Conservation (phyloP, 2,888 invertebrate genomes). For the Leucophora obtusa region DNA sequence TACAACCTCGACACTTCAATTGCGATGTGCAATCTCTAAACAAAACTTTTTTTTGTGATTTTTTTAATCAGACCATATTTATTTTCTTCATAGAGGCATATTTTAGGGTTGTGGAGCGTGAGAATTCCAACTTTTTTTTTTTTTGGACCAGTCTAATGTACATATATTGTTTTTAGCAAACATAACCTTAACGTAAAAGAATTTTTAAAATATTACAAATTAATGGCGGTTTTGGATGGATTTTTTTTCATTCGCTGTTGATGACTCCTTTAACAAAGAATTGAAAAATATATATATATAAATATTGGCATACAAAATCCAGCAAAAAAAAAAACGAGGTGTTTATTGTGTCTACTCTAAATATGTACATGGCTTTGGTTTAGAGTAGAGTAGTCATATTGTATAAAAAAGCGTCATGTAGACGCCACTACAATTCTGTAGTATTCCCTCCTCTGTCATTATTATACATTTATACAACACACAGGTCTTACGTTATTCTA, state of each 20-base stretch:
- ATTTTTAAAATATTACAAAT: neutral
- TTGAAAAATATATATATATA: neutral
- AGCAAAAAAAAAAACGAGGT: conserved; percentile 29
- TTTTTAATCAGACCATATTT: too few relatives aligned
- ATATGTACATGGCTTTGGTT: conserved; percentile 14
- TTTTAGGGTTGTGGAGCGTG: too few relatives aligned
- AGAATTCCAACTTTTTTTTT: too few relatives aligned
- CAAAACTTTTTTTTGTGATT: too few relatives aligned
- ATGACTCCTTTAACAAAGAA: conserved; percentile 24
- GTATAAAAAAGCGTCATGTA: conserved; percentile 39
- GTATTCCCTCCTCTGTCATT: conserved; percentile 6
- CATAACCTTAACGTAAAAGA: neutral
- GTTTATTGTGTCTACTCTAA: conserved; percentile 37
- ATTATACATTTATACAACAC: neutral
- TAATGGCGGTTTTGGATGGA: neutral
- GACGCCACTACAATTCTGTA: conserved; percentile 54
- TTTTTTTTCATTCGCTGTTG: neutral
- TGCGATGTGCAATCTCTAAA: too few relatives aligned
- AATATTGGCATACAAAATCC: conserved; percentile 41
- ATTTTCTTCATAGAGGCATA: too few relatives aligned
- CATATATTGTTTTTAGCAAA: neutral
- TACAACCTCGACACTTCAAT: too few relatives aligned
- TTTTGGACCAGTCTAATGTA: too few relatives aligned
- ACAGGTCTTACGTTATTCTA: neutral
- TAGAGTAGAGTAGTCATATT: conserved; percentile 4